These are phyloP conservation scores for Panopea generosa DNA, from an alignment of 2,888 invertebrate genomes.

Conservation along the genomic window DNA sequence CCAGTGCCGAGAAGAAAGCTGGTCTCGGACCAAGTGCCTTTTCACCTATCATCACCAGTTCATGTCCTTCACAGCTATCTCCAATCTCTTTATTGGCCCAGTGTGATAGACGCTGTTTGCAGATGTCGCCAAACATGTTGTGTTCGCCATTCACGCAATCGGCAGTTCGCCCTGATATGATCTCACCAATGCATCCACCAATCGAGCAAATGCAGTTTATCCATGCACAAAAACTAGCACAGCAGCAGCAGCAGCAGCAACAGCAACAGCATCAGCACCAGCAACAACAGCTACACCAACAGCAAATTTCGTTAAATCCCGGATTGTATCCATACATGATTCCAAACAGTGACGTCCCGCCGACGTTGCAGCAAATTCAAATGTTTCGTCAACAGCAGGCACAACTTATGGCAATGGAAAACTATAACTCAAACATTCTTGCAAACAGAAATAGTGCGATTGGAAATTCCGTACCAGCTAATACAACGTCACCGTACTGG, in stretches of 20 bases:
- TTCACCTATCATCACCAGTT: slow-evolving; percentile 47
- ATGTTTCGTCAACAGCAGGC: slow-evolving; percentile 49
- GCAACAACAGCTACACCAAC: slow-evolving; percentile 33
- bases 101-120: slow-evolving; percentile 50
- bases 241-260: slow-evolving; percentile 34
- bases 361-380: slow-evolving; percentile 37
- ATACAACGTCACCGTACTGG: slow-evolving; percentile 39
- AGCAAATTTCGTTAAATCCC: slow-evolving; percentile 5
- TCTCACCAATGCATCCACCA: slow-evolving; percentile 23
- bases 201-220: slow-evolving; percentile 43
- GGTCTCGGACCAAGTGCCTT: slow-evolving; percentile 49
- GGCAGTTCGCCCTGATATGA: background rate
- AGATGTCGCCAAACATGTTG: slow-evolving; percentile 43
- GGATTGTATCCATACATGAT: slow-evolving; percentile 26
- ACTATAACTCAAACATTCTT: slow-evolving; percentile 20
- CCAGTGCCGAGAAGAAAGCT: slow-evolving; percentile 30
- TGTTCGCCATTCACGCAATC: slow-evolving; percentile 5
- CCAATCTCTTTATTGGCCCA: slow-evolving; percentile 51
- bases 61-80: slow-evolving; percentile 47
- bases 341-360: slow-evolving; percentile 13
- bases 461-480: slow-evolving; percentile 10
- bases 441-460: background rate
- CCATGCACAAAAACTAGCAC: slow-evolving; percentile 45
- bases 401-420: slow-evolving; percentile 40
- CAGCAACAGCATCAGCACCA: slow-evolving; percentile 41